Conservation (phyloP, 1,140 invertebrate species). For the Drosophila setifemur region DNA sequence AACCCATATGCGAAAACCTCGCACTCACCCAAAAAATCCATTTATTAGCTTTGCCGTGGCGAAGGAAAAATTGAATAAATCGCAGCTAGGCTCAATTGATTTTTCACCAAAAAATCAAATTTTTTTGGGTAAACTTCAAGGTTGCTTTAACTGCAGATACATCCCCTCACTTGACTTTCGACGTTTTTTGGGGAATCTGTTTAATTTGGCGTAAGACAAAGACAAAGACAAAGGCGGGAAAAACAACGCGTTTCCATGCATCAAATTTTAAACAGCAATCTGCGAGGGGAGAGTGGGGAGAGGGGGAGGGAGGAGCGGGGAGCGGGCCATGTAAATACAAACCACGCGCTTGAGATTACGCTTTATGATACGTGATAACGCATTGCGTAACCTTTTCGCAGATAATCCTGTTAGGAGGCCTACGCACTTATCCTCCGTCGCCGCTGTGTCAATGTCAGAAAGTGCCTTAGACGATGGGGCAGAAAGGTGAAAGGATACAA, state of each 20-base stretch:
- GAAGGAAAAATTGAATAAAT: conserved; percentile 78
- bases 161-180: conserved; percentile 42
- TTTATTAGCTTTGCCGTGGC: conserved; percentile 65
- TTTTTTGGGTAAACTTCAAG: conserved; percentile 47
- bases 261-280: conserved; percentile 80
- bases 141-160: conserved; percentile 44
- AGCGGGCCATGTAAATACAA: conserved; percentile 64
- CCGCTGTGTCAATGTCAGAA: conserved; percentile 46
- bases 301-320: too few relatives aligned
- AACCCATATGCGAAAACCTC: background rate
- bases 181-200: conserved; percentile 33
- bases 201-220: conserved; percentile 65
- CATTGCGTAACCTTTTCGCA: conserved; percentile 77
- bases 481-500: conserved; percentile 44
- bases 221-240: conserved; percentile 5
- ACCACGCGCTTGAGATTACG: conserved; percentile 74
- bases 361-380: conserved; percentile 80
- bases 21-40: conserved; percentile 47
- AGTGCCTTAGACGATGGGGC: conserved; percentile 44
- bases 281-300: too few relatives aligned
- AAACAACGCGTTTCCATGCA: conserved; percentile 32
- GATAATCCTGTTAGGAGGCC: conserved; percentile 71
- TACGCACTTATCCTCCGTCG: conserved; percentile 18
- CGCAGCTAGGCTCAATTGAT: conserved; percentile 67
- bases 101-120: conserved; percentile 35